Evolutionary conservation across 2,888 invertebrate species (phyloP), one percentile per base, ranked within the genome.

Genomic region (Acheta domesticus): DNA sequence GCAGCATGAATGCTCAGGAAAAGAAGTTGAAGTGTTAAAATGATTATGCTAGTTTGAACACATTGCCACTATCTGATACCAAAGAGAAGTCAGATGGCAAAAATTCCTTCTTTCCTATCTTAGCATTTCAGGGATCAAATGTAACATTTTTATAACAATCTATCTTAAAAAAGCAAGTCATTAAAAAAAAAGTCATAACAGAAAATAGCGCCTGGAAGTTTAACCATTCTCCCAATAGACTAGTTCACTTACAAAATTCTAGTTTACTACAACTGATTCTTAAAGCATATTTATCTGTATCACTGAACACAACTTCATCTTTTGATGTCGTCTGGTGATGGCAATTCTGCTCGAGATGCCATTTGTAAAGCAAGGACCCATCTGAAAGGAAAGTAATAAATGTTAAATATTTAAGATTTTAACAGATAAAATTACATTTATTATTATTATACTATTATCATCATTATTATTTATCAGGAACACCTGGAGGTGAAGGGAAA

Each of bases 271-370:
- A 62, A 62, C 14, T 19, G 62, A 62, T 62, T 62, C 14, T 19
- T 62, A 19, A 62, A 62, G 14, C 14, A 62, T 62, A 14, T 5
- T 19, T 62, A 62, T n/a, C 62, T 62, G n/a, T 62, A 62, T 19
- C 16, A 62, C 36, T 19, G 62, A 62, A 62, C 14, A n/a, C 62
- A 62, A 62, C 16, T 62, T 62, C 62, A 19, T 36, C 36, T 19
- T 62, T 62, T 19, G n/a, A 14, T 62, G 62, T 62, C 62, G 8
- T 82, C 82, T 76, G 81, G 82, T 78, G 83, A 85, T 84, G 88
- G 87, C 84, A 87, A 84, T 85, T 88, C 88, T 76, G 88, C 88
- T 83, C 86, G 86, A n/a, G 88, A 86, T 49, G 88, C 88, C 83
- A 87, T 85, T 83, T 87, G 86, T 80, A 88, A 84, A 75, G 86